Conservation (phyloP, 2,888 invertebrate species). For the Cephus pygmeus region DNA sequence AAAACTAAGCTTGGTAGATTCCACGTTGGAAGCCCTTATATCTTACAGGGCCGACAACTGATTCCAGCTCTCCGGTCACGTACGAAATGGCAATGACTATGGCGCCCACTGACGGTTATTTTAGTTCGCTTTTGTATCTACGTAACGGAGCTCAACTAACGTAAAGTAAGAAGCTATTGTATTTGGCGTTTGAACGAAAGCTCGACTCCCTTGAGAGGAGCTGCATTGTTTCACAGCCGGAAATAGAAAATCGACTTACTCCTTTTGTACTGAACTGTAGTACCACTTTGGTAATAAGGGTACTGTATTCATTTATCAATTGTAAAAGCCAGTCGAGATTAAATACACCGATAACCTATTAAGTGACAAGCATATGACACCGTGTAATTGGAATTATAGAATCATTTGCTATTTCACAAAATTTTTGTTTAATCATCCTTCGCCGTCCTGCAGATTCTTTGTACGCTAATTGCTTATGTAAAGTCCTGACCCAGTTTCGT, state of each 20-base stretch:
- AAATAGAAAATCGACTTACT: neutral
- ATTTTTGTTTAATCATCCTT: neutral
- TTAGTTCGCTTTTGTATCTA: constrained; percentile 8
- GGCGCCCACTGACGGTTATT: neutral
- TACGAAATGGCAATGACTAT: constrained; percentile 3
- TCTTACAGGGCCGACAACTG: constrained; percentile 1
- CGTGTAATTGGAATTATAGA: neutral
- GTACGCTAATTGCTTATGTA: neutral
- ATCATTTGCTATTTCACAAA: neutral
- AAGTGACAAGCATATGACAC: neutral
- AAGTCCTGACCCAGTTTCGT: neutral
- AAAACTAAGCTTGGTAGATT: constrained; percentile 1
- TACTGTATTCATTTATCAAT: neutral
- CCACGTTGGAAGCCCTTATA: neutral
- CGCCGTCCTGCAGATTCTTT: neutral
- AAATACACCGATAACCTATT: neutral
- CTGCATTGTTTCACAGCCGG: neutral
- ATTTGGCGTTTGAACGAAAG: constrained; percentile 1
- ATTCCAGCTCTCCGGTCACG: constrained; percentile 6
- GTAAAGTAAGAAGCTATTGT: constrained; percentile 7
- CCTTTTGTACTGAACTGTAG: neutral
- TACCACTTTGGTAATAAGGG: neutral
- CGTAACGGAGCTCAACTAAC: neutral
- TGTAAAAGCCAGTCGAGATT: neutral
- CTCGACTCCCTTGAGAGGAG: neutral